A percentile compares a stretch with the other conserved stretches of the same genome.
Evolutionary conservation across 2,113 vertebrate genomes (phyloP).

Genomic region (Sylvietta virens): DNA sequence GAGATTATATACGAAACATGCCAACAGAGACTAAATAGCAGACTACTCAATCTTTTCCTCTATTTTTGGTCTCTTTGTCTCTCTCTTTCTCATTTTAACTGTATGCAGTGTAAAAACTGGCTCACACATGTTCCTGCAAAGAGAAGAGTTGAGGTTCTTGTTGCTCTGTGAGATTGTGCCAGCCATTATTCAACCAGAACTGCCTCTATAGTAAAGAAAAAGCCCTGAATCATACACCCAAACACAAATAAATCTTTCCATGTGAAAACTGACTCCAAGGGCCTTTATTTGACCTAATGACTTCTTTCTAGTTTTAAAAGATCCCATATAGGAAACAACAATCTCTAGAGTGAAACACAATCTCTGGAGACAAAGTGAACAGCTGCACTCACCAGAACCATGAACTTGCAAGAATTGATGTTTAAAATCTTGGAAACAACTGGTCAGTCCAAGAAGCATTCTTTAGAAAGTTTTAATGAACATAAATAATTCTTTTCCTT

Average conservation of each 20-base stretch:
- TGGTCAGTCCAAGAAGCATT: not conserved
- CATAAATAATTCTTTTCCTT: not conserved
- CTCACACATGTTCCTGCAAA: not conserved
- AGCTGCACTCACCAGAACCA: not conserved
- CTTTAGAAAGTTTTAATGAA: not conserved
- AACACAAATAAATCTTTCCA: not conserved
- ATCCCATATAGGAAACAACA: not conserved
- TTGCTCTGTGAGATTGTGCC: not conserved
- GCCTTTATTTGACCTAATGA: not conserved
- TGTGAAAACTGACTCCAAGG: not conserved
- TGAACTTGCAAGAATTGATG: not conserved
- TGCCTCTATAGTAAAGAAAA: not conserved
- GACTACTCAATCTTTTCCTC: not conserved
- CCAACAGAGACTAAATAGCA: constrained; percentile 9
- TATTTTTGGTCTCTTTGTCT: not conserved
- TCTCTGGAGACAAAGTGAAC: not conserved
- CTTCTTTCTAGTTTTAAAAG: not conserved
- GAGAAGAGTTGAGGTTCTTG: not conserved
- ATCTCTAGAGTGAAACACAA: not conserved
- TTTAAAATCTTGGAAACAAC: not conserved
- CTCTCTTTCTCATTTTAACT: not conserved
- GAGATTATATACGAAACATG: constrained; percentile 6
- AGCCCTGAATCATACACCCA: not conserved
- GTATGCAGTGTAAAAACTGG: not conserved
- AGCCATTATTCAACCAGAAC: not conserved